These are phyloP conservation scores for Apantesis nais DNA, from an alignment of 2,888 invertebrate species.

Conservation along the genomic window DNA sequence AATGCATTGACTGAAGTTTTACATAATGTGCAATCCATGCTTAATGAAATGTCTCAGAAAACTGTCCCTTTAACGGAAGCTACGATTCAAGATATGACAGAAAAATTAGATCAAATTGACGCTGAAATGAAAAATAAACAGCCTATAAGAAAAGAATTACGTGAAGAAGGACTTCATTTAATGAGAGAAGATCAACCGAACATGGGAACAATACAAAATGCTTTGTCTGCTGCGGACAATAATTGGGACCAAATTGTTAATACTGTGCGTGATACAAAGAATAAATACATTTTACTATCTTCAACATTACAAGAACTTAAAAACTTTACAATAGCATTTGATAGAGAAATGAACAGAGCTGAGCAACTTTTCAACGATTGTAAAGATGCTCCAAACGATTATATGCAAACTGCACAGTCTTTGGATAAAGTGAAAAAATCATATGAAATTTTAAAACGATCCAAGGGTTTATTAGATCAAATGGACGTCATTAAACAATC, in stretches of 20 bases:
- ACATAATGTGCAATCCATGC: constrained; percentile 83
- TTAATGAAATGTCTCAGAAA: constrained; percentile 85
- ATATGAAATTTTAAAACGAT: constrained; percentile 90
- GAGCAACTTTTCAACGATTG: constrained; percentile 87
- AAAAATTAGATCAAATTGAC: constrained; percentile 84
- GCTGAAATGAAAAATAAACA: constrained; percentile 85
- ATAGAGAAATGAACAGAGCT: constrained; percentile 89
- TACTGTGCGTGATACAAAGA: constrained; percentile 89
- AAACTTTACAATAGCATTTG: constrained; percentile 89
- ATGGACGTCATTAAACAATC: constrained; percentile 91
- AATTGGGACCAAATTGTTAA: constrained; percentile 93
- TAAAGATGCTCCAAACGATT: constrained; percentile 89
- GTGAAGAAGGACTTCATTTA: constrained; percentile 91
- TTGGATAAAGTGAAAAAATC: constrained; percentile 91
- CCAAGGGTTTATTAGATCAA: constrained; percentile 91
- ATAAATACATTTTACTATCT: constrained; percentile 90
- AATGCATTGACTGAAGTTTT: constrained; percentile 89
- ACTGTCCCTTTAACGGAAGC: constrained; percentile 78
- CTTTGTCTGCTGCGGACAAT: constrained; percentile 90
- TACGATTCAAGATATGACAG: constrained; percentile 79
- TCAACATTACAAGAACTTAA: constrained; percentile 91
- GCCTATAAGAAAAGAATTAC: constrained; percentile 89
- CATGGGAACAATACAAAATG: constrained; percentile 92
- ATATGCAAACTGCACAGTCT: constrained; percentile 89
- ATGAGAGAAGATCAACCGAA: constrained; percentile 94